Base-by-base conservation (phyloP, 2,797 vertebrate genomes). In the Meda fulgida region DNA sequence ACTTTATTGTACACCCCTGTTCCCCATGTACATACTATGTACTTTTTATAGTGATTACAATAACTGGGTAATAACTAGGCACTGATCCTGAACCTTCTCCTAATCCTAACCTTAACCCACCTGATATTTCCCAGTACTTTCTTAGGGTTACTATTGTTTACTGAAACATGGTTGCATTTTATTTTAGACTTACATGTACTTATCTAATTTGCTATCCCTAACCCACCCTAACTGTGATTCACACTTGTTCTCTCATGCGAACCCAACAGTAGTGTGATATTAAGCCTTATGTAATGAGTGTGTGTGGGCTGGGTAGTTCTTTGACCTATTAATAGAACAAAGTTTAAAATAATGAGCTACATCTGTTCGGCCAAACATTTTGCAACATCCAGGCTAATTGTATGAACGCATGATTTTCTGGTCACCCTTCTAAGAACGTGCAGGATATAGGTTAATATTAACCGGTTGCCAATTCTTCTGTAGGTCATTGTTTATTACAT, bases 301-400 rank as follows among this genome's bases (percentile, higher is more conserved):
- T 43, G 75, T 36, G 53, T 60, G 75, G 75, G 34, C 34, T 40
- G n/a, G 26, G 53, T n/a, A n/a, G 51, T 58, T 55, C 31, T 38
- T 55, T 38, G 31, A 38, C 55, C n/a, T 60, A 78, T 78, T 38
- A 43, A 60, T 40, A 60, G 36, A 78, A 55, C 31, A 55, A 36
- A n/a, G 31, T 4, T 36, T 34, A 55, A 36, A 55, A 55, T 76
- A n/a, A 36, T 36, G 31, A 76, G 31, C 73, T 78, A 19, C 53
- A 43, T 78, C 36, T 43, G 55, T 21, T 78, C 36, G 36, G 76
- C 55, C n/a, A 26, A 63, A 63, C 36, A 29, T 60, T 60, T 78
- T 29, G 4, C 14, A 40, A 60, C 76, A 63, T 78, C 7, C n/a
- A 63, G 73, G 73, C 21, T 76, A 55, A 40, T 60, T 40, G 36